Conservation (phyloP, 2,797 vertebrate species). For the Pangasius larnaudii region DNA sequence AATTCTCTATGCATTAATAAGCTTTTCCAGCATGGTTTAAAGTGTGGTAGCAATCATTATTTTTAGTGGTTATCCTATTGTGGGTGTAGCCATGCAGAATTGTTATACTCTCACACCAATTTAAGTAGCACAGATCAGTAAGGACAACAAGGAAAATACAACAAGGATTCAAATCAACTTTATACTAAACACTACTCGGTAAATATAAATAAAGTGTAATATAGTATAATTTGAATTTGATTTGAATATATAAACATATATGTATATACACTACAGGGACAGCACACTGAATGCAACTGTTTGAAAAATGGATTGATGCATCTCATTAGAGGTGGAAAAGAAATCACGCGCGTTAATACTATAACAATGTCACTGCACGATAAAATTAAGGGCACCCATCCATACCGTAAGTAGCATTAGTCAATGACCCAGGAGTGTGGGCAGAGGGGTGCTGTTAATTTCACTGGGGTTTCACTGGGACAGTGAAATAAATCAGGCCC, state of each 20-base stretch:
- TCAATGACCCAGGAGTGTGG: conserved; percentile 25
- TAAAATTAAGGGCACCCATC: conserved; percentile 41
- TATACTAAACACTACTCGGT: background rate
- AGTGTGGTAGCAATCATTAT: background rate
- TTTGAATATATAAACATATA: background rate
- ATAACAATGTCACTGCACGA: background rate
- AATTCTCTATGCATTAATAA: conserved; percentile 5
- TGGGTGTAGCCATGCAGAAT: conserved; percentile 2
- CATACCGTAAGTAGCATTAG: conserved; percentile 32
- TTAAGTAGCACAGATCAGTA: background rate
- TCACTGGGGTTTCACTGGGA: conserved; percentile 72
- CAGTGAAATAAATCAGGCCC: conserved; percentile 77
- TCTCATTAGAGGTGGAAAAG: background rate
- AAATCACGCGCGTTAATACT: background rate
- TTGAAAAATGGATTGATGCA: conserved; percentile 7
- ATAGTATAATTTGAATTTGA: background rate
- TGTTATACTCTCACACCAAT: background rate
- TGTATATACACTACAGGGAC: background rate
- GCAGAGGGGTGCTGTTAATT: conserved; percentile 64
- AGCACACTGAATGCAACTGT: background rate
- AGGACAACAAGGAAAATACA: background rate
- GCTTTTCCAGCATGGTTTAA: conserved; percentile 8
- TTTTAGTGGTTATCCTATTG: conserved; percentile 13
- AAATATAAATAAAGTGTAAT: background rate
- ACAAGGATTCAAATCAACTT: background rate